phyloP scores from a whole-genome alignment of 1,140 invertebrate species.

The Drosophila serrata region DNA sequence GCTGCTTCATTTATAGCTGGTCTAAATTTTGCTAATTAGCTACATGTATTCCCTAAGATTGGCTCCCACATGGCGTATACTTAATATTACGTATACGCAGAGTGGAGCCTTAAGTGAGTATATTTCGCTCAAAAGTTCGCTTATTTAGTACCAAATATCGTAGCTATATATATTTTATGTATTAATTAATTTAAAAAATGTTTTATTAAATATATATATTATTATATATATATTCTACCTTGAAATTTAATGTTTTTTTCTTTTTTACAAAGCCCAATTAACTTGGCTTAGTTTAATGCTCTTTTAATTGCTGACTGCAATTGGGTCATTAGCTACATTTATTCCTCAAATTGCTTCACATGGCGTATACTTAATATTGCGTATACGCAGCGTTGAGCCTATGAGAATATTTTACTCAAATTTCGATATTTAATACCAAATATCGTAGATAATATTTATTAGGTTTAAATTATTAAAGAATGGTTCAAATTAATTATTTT shows the following conservation, averaged over 20 bases:
- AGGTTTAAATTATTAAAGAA: too few relatives aligned
- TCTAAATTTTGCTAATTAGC: slow-evolving; percentile 3
- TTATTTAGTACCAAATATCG: too few relatives aligned
- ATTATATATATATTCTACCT: too few relatives aligned
- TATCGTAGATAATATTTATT: too few relatives aligned
- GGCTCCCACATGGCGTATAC: slow-evolving; percentile 54
- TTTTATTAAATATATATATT: too few relatives aligned
- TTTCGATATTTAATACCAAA: too few relatives aligned
- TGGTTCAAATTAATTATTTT: too few relatives aligned
- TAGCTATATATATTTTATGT: neutral
- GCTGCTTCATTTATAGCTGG: neutral
- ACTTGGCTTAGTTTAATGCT: slow-evolving; percentile 2
- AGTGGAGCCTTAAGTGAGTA: neutral
- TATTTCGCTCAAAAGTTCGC: too few relatives aligned
- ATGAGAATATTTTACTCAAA: too few relatives aligned
- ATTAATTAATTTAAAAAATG: too few relatives aligned
- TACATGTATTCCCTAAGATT: slow-evolving; percentile 3
- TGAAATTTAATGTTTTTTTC: neutral
- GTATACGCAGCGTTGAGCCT: slow-evolving; percentile 42
- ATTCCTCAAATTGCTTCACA: slow-evolving; percentile 26
- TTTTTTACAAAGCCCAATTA: neutral
- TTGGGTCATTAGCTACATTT: neutral
- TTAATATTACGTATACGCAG: slow-evolving; percentile 63
- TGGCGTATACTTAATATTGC: slow-evolving; percentile 63
- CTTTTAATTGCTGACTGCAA: neutral